These are phyloP conservation scores for Myotis lucifugus DNA, from an alignment of 2,113 vertebrate species.

Conservation along the genomic window DNA sequence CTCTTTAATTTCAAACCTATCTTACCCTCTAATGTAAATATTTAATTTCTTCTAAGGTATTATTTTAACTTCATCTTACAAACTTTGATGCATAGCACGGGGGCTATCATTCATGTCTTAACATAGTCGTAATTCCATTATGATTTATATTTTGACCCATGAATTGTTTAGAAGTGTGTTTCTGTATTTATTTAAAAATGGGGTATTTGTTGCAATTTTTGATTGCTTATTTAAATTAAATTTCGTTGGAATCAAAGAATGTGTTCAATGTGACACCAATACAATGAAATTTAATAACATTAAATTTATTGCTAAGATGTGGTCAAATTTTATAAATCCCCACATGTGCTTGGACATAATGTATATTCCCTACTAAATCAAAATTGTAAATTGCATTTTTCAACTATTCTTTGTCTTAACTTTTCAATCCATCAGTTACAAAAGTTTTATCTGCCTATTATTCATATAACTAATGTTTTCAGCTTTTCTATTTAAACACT, in stretches of 20 bases:
- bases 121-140: background rate
- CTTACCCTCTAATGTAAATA: constrained; percentile 31
- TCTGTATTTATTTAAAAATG: background rate
- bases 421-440: background rate
- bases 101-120: background rate
- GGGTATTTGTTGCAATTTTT: background rate
- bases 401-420: background rate
- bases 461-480: background rate
- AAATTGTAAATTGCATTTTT: background rate
- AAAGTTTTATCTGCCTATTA: background rate
- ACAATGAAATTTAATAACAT: background rate
- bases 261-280: background rate
- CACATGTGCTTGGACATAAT: background rate
- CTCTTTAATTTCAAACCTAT: background rate
- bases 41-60: background rate
- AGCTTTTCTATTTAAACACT: background rate
- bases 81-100: background rate
- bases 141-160: background rate
- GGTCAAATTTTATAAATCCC: constrained; percentile 10
- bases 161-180: background rate
- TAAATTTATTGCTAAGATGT: background rate
- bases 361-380: background rate
- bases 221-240: constrained; percentile 8
- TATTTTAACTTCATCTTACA: background rate
- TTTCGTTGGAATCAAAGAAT: background rate